These are phyloP conservation scores for Acleris sparsana DNA, from an alignment of 2,888 invertebrate genomes.

Conservation along the genomic window DNA sequence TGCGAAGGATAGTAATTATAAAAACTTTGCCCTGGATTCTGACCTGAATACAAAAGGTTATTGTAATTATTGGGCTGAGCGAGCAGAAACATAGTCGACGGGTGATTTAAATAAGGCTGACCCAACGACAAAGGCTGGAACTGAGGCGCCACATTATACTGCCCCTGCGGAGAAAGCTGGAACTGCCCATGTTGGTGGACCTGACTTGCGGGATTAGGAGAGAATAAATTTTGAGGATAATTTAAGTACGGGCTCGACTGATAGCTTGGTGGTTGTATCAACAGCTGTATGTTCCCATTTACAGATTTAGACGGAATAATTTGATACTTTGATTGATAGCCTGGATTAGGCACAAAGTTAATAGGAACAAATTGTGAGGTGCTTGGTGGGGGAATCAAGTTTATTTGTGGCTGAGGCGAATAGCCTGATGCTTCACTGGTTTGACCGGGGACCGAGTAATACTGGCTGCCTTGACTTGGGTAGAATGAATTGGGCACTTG, in stretches of 20 bases:
- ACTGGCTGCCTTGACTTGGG: slow-evolving; percentile 67
- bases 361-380: slow-evolving; percentile 58
- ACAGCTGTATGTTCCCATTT: slow-evolving; percentile 65
- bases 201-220: slow-evolving; percentile 21
- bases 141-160: slow-evolving; percentile 29
- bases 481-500: slow-evolving; percentile 71
- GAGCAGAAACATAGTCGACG: slow-evolving; percentile 66
- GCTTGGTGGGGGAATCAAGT: slow-evolving; percentile 52
- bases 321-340: slow-evolving; percentile 76
- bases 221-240: slow-evolving; percentile 59
- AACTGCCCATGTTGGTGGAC: slow-evolving; percentile 57
- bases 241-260: slow-evolving; percentile 54
- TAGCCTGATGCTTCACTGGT: slow-evolving; percentile 52
- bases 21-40: slow-evolving; percentile 64
- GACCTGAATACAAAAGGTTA: slow-evolving; percentile 56
- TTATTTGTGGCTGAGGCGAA: slow-evolving; percentile 57
- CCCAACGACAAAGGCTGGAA: slow-evolving; percentile 59
- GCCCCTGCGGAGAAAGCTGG: slow-evolving; percentile 52
- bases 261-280: slow-evolving; percentile 60
- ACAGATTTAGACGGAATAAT: slow-evolving; percentile 64
- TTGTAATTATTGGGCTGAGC: slow-evolving; percentile 69
- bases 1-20: slow-evolving; percentile 71
- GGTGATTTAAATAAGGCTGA: slow-evolving; percentile 62
- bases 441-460: slow-evolving; percentile 57
- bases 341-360: slow-evolving; percentile 70